These are phyloP conservation scores for Engraulis encrasicolus DNA, from an alignment of 2,113 vertebrate species.

Conservation along the genomic window DNA sequence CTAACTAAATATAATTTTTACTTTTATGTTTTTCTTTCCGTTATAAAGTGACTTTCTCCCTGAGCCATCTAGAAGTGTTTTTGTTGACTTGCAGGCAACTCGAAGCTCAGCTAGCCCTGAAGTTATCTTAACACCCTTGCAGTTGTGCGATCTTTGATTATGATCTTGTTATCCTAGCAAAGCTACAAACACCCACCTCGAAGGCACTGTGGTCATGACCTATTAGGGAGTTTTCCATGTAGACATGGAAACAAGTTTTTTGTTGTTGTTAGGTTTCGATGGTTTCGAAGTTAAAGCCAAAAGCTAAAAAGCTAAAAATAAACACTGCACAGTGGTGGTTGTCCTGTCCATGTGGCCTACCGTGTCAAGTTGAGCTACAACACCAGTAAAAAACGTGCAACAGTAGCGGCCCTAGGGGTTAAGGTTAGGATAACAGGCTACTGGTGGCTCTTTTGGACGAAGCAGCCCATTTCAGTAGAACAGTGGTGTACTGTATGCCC, in stretches of 20 bases:
- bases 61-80: not conserved
- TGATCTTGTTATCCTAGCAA: not conserved
- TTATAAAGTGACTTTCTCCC: not conserved
- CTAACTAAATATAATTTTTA: not conserved
- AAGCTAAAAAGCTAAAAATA: too few relatives aligned
- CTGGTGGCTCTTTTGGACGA: too few relatives aligned
- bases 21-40: not conserved
- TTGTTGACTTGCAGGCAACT: not conserved
- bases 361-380: too few relatives aligned
- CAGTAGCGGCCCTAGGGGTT: too few relatives aligned
- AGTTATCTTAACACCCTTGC: not conserved
- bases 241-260: too few relatives aligned
- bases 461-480: too few relatives aligned
- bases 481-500: too few relatives aligned
- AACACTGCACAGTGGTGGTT: too few relatives aligned
- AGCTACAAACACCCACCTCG: not conserved
- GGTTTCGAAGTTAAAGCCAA: not conserved
- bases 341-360: too few relatives aligned
- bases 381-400: too few relatives aligned
- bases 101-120: not conserved
- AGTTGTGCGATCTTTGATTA: not conserved
- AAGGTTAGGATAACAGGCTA: too few relatives aligned
- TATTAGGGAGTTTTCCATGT: not conserved
- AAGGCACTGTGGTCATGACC: not conserved
- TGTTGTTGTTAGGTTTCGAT: not conserved